Percentiles rank a stretch among this genome's conserved stretches.
Evolutionary conservation across 2,113 vertebrate genomes (phyloP).

Genomic region (Phyllopteryx taeniolatus): DNA sequence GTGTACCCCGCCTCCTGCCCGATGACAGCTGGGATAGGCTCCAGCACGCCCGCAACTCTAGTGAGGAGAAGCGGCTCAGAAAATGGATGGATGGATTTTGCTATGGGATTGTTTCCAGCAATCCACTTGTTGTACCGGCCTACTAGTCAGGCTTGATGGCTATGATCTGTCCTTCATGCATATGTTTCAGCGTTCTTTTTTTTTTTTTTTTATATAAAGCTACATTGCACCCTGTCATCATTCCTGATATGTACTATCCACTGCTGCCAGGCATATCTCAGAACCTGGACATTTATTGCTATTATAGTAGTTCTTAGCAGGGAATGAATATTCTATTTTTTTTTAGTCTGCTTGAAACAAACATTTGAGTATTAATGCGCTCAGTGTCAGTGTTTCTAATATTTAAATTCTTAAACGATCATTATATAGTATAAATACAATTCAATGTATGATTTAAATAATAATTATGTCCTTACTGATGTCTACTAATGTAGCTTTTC

Average conservation of each 20-base stretch:
- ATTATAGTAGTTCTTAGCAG: background rate
- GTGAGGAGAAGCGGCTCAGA: no score
- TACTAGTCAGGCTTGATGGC: background rate
- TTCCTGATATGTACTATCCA: background rate
- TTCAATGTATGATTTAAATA: no score
- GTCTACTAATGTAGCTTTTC: no score
- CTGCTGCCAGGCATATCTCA: slow-evolving; percentile 5
- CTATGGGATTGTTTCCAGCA: slow-evolving; percentile 4
- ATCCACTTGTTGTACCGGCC: background rate
- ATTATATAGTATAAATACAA: no score
- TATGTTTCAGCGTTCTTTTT: background rate
- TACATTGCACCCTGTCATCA: slow-evolving; percentile 9
- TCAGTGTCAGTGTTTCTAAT: background rate
- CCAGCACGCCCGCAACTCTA: no score
- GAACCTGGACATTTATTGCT: slow-evolving; percentile 1
- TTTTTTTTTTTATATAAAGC: background rate
- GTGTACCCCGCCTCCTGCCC: no score
- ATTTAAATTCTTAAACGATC: no score
- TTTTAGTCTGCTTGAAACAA: background rate
- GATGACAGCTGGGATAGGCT: no score
- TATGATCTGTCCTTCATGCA: background rate
- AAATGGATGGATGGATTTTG: no score
- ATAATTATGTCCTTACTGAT: no score
- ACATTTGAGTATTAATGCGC: background rate
- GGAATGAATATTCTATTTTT: background rate